Evolutionary conservation across 2,113 vertebrate genomes (phyloP).

Genomic region (Ophiodon elongatus): DNA sequence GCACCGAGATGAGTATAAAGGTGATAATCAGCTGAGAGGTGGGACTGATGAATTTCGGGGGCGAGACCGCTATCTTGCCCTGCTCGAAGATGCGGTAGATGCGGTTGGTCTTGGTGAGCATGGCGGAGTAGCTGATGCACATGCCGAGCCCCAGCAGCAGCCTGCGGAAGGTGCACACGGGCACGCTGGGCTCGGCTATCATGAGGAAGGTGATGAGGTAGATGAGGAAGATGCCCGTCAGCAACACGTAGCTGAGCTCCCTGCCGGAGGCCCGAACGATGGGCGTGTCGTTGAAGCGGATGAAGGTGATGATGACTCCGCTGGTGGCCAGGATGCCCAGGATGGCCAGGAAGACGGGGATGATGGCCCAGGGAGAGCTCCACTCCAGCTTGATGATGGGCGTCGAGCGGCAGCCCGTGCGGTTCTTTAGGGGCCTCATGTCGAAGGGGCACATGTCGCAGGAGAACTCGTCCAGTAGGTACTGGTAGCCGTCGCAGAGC

Average conservation of each 20-base stretch:
- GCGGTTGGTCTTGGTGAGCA: constrained; percentile 90
- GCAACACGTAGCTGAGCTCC: constrained; percentile 89
- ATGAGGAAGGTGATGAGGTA: constrained; percentile 87
- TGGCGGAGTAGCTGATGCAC: constrained; percentile 87
- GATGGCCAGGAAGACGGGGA: constrained; percentile 87
- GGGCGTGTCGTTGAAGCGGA: constrained; percentile 88
- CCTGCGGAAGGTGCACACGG: constrained; percentile 84
- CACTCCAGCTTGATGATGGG: constrained; percentile 89
- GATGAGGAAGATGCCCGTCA: constrained; percentile 85
- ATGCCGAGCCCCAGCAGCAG: constrained; percentile 84
- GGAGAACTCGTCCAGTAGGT: constrained; percentile 84
- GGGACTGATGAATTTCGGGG: constrained; percentile 90
- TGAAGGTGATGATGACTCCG: constrained; percentile 83
- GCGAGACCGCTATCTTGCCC: constrained; percentile 88
- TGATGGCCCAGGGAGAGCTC: constrained; percentile 87
- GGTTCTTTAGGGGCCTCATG: constrained; percentile 85
- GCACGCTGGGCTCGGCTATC: constrained; percentile 83
- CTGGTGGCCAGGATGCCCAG: constrained; percentile 86
- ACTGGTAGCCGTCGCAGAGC: constrained; percentile 88
- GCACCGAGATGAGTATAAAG: constrained; percentile 85
- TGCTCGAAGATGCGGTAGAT: constrained; percentile 92
- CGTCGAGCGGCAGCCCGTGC: constrained; percentile 84
- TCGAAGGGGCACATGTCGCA: constrained; percentile 87
- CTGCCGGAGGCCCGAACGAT: constrained; percentile 89
- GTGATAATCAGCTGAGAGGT: constrained; percentile 90